Evolutionary conservation across 2,888 invertebrate genomes (phyloP), one percentile per base, ranked within the genome.

Genomic region (Melikaiella ostensackeni): DNA sequence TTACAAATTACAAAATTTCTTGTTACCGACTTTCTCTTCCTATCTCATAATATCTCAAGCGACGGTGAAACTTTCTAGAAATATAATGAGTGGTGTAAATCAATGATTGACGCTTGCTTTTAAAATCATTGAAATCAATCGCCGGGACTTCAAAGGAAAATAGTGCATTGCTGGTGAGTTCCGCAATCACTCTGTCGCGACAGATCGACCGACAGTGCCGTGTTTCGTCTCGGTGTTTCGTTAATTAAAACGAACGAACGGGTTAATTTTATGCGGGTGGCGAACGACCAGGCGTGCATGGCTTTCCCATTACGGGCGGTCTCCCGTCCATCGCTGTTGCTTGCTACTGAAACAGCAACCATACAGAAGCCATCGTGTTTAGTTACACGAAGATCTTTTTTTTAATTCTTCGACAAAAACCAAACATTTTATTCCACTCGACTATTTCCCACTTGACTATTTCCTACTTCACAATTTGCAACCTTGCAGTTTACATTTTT

Each of bases 231-330:
- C 86, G 88, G 86, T 90, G 90, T 90, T 90, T 89, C 90, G 89
- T 90, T 91, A 90, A 90, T 90, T 91, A 90, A 91, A 90, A 89
- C 87, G 88, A 88, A 88, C 86, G 87, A 86, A 87, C 88, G 87
- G 88, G 89, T 90, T 90, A 90, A 90, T 90, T 90, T 91, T 90
- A 90, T 91, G 90, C 90, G 89, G 87, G 86, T 88, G 88, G 86
- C 85, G 85, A 88, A 86, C 86, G 86, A 82, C 84, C 81, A 84
- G 83, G 86, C 86, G 86, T 90, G 90, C 90, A 90, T 88, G 89
- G 88, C 86, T 90, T 90, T 90, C 89, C 89, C 90, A 90, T 90
- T 91, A 90, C 87, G 84, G 86, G 77, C 74, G 76, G 76, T 80
- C 79, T 78, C 79, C 83, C 84, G 80, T 79, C 83, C 79, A 75